Base-by-base conservation (phyloP, 2,888 invertebrate genomes). In the Drosophila monieri region DNA sequence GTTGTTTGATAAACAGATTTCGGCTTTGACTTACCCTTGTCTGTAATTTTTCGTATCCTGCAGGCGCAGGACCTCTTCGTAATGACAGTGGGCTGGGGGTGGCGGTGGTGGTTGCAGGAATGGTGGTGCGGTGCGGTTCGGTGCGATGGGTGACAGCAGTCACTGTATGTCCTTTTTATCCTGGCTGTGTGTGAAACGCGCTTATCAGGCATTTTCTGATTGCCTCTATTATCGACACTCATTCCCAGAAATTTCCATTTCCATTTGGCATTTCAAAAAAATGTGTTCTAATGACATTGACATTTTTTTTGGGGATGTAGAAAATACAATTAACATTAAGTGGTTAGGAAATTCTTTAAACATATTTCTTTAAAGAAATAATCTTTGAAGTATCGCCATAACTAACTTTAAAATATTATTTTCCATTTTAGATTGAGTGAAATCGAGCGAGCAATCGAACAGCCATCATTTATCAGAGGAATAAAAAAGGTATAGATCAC, bases 381-480 rank as follows among this genome's bases (percentile, higher is more conserved):
- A n/a, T n/a, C n/a, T n/a, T n/a, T n/a, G n/a, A n/a, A n/a, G n/a
- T n/a, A n/a, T n/a, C n/a, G n/a, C n/a, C n/a, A n/a, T n/a, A n/a
- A n/a, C n/a, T 32, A 12, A 12, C 4, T 32, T n/a, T 3, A 12
- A 5, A 12, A 32, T 32, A 12, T n/a, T 32, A 8, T 3, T 57
- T 35, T 21, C 3, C 18, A 41, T 89, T 87, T 1, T 84, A 89
- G 89, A 88, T 89, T 90, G 88, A 87, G 79, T 79, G 74, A 74
- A 84, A 85, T 77, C 83, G 84, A 80, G 81, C 73, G 76, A 90
- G 89, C 89, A 89, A 90, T 89, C 89, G 88, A 90, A 89, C 77
- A 88, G 89, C 85, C 84, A 85, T 81, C 73, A 83, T 77, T 83
- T 85, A 88, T 69, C 83, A 72, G 56, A 66, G 25, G 61, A 64